phyloP scores from a whole-genome alignment of 2,797 vertebrate species.

The Cyprinodon diabolis region DNA sequence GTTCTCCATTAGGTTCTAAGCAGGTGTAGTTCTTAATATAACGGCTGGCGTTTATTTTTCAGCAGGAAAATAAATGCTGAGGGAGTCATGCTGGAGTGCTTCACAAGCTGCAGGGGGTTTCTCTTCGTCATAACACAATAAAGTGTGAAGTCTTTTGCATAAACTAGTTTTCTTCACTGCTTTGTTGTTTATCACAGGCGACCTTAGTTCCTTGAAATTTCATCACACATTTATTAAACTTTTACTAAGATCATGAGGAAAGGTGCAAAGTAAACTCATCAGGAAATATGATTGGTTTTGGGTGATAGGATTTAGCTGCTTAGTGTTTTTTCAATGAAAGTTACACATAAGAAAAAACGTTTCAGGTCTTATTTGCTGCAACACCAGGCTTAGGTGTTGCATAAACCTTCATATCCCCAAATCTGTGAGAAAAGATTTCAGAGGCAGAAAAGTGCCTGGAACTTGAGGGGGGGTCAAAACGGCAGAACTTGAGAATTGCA shows the following conservation, averaged over 20 bases:
- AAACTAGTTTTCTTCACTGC: conserved; percentile 4
- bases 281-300: not conserved
- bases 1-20: conserved; percentile 2
- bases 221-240: not conserved
- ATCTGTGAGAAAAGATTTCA: not conserved
- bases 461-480: not conserved
- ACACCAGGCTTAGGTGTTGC: too few relatives aligned
- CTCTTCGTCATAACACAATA: not conserved
- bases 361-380: too few relatives aligned
- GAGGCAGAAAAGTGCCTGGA: not conserved
- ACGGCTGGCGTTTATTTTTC: not conserved
- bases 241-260: not conserved
- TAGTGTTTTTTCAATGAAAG: not conserved
- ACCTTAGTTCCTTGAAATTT: not conserved
- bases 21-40: not conserved
- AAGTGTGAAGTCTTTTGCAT: not conserved
- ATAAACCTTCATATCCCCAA: not conserved
- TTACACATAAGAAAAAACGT: not conserved
- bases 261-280: not conserved
- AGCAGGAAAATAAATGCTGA: not conserved
- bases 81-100: not conserved
- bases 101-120: not conserved
- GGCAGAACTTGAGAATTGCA: not conserved
- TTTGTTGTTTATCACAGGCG: not conserved
- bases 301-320: not conserved